A percentile compares a stretch with the other conserved stretches of the same genome.
Conservation (phyloP, 2,797 vertebrate genomes). For the Clarias pachynema region DNA sequence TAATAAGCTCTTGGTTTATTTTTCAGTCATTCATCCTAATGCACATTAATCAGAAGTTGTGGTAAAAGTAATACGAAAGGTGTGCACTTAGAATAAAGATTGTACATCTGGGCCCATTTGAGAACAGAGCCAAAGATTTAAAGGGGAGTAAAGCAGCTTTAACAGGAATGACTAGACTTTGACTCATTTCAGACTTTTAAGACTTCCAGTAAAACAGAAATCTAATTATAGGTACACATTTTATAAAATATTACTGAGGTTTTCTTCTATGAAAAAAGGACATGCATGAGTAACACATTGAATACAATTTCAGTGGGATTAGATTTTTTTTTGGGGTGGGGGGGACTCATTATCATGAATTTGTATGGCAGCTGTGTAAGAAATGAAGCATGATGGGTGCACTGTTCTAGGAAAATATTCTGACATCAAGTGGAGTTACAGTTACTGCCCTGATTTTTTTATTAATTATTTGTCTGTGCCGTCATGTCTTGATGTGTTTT, state of each 20-base stretch:
- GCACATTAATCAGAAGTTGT: background rate
- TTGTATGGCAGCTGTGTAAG: background rate
- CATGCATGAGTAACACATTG: background rate
- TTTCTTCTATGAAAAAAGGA: background rate
- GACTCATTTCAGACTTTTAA: slow-evolving; percentile 2
- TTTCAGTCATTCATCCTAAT: background rate
- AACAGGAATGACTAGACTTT: background rate
- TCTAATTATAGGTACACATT: background rate
- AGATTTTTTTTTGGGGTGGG: background rate
- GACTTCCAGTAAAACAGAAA: background rate
- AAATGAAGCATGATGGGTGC: background rate
- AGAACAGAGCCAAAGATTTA: background rate
- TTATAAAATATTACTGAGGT: background rate
- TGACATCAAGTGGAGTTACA: background rate
- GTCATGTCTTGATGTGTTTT: background rate
- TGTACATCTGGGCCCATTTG: slow-evolving; percentile 7
- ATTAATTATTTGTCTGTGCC: background rate
- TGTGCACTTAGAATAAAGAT: background rate
- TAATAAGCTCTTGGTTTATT: background rate
- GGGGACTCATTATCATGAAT: background rate
- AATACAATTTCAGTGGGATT: background rate
- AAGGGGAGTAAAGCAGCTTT: background rate
- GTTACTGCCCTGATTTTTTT: background rate
- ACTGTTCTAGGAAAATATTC: background rate
- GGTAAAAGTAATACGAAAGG: background rate